Conservation (phyloP, 2,888 invertebrate species). For the Mesorhabditis sp. region DNA sequence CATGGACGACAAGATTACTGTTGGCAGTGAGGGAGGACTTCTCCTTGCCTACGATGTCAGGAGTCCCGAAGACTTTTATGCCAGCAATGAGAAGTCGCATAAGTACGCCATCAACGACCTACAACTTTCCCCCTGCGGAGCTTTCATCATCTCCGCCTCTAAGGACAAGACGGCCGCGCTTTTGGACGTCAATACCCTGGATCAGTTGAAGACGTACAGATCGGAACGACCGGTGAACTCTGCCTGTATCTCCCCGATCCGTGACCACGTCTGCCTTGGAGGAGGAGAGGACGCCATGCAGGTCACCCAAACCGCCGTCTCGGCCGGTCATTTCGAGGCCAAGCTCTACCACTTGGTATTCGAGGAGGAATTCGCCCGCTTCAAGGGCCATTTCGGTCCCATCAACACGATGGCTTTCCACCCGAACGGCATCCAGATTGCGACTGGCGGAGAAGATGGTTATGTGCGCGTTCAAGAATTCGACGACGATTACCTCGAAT, state of each 20-base stretch:
- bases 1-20: conserved; percentile 73
- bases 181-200: conserved; percentile 76
- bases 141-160: conserved; percentile 85
- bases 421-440: conserved; percentile 89
- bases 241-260: conserved; percentile 88
- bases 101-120: conserved; percentile 82
- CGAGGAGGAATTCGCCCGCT: conserved; percentile 90
- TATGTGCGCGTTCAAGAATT: conserved; percentile 92
- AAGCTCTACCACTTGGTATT: conserved; percentile 89
- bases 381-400: conserved; percentile 99
- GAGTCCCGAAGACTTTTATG: background rate
- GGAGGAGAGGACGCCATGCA: conserved; percentile 99
- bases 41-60: conserved; percentile 4
- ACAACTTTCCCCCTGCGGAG: conserved; percentile 73
- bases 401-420: conserved; percentile 97
- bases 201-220: conserved; percentile 81
- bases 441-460: conserved; percentile 97
- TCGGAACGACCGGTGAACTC: conserved; percentile 95
- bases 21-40: background rate
- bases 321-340: conserved; percentile 93
- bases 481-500: conserved; percentile 92
- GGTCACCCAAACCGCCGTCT: conserved; percentile 81
- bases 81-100: conserved; percentile 72
- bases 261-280: conserved; percentile 88
- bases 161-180: conserved; percentile 89